Base-by-base conservation (phyloP, 2,888 invertebrate species). In the Plemyria rubiginata region DNA sequence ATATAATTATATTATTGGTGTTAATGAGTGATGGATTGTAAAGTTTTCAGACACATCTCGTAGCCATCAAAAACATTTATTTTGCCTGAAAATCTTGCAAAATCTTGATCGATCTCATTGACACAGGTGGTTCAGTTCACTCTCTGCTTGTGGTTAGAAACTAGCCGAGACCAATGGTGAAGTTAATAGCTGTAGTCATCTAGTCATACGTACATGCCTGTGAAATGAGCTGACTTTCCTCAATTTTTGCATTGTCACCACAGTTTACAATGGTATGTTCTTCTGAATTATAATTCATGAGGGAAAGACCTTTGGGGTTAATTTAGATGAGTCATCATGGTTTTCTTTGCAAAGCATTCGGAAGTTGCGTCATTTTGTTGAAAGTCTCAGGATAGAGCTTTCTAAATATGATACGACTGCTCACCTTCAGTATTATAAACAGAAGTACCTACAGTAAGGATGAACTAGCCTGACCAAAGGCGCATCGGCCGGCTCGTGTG, bases 401-500 rank as follows among this genome's bases (percentile, higher is more conserved):
- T 13, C 38, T 48, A n/a, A n/a, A n/a, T n/a, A 55, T 11, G 48
- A n/a, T 46, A 46, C n/a, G 45, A 16, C 40, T 59, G 46, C n/a
- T n/a, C n/a, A 53, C 52, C 51, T 36, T 59, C 40, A 41, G 51
- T 15, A 16, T 40, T 22, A 50, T 49, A 50, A 50, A 53, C 56
- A 64, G 49, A 56, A 60, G 49, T 64, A 60, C n/a, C n/a, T n/a
- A n/a, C 59, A 65, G 64, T 60, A 60, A 60, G 60, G 54, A 60
- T 57, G 60, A 50, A 36, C 56, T 38, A 32, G 60, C 29, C 38
- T 41, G 57, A 55, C 32, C 32, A 11, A n/a, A 12, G 43, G 64
- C 52, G 54, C 62, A 59, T 59, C 68, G 62, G 64, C 68, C 55
- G 57, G 57, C 52, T 28, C 54, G 69, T 66, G 71, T 86, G 82